Evolutionary conservation across 2,888 invertebrate species (phyloP), one percentile per base, ranked within the genome.

Genomic region (Loripinus fragilis): DNA sequence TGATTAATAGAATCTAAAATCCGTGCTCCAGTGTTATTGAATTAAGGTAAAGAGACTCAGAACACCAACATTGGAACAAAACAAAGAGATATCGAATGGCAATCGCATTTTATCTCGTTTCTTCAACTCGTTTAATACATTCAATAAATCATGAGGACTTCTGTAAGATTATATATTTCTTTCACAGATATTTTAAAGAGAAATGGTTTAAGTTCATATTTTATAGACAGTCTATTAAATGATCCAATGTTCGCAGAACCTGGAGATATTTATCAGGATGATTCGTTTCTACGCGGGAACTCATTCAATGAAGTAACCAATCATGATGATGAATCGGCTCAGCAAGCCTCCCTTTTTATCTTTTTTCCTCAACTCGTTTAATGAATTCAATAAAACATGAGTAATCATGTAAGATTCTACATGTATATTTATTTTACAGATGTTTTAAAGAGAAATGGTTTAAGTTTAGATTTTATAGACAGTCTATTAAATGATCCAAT

Each of bases 141-240:
- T n/a, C n/a, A n/a, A n/a, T n/a, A n/a, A n/a, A n/a, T n/a, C n/a
- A n/a, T n/a, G n/a, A n/a, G n/a, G n/a, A n/a, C n/a, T n/a, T n/a
- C n/a, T n/a, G n/a, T n/a, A 45, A 45, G 8, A 45, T 45, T 45
- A 15, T 20, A 3, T 52, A 23, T 25, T 25, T 52, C n/a, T 25
- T n/a, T 52, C 33, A 28, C 33, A 60, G 60, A 20, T 10, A 1
- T 28, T 60, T 30, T 12, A 8, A 60, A 60, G 23, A 60, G 60
- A 17, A 60, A 33, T 28, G 60, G 60, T 28, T 60, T 60, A 33
- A 33, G 33, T 17, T 23, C 33, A 23, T 30, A 60, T 2, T 60
- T 60, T 60, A 60, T 60, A 60, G 60, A 60, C 33, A 60, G 60
- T 33, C 8, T 60, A 2, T 60, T 60, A 60, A 60, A 10, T 33